phyloP scores from a whole-genome alignment of 2,888 invertebrate species.

The Clitarchus hookeri region DNA sequence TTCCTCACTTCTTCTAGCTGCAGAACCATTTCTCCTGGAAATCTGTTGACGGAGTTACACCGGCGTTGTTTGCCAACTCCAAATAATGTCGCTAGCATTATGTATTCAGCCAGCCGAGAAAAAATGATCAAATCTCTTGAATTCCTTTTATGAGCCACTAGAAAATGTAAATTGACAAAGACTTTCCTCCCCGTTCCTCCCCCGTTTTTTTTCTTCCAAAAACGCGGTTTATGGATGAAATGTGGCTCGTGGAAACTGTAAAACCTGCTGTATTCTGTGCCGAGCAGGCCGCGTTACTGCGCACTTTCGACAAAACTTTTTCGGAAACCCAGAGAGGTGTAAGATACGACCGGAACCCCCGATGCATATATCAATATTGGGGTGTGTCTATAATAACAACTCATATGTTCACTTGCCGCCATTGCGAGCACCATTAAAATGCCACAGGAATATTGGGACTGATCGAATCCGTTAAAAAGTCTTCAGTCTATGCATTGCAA shows the following conservation, averaged over 20 bases:
- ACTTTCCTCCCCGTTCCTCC: not conserved
- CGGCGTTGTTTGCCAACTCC: conserved; percentile 26
- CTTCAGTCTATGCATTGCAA: no score
- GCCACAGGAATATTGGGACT: no score
- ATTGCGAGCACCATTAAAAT: no score
- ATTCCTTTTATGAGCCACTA: conserved; percentile 23
- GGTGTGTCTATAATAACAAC: no score
- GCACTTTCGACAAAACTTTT: not conserved
- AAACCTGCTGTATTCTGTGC: no score
- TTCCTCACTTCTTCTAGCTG: conserved; percentile 4
- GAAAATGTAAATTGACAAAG: conserved; percentile 25
- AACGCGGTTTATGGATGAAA: not conserved
- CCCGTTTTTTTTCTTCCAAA: no score
- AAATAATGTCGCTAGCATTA: conserved; percentile 26
- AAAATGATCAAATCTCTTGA: conserved; percentile 26
- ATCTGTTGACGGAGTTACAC: conserved; percentile 25
- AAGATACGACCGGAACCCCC: no score
- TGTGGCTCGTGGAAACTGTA: not conserved
- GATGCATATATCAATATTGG: no score
- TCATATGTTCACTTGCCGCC: no score
- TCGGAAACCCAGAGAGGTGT: no score
- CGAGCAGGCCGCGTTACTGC: not conserved
- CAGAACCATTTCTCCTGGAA: not conserved
- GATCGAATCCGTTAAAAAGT: no score
- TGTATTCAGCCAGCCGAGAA: conserved; percentile 25